phyloP scores from a whole-genome alignment of 2,888 invertebrate species.

The Heliconius ismenius region DNA sequence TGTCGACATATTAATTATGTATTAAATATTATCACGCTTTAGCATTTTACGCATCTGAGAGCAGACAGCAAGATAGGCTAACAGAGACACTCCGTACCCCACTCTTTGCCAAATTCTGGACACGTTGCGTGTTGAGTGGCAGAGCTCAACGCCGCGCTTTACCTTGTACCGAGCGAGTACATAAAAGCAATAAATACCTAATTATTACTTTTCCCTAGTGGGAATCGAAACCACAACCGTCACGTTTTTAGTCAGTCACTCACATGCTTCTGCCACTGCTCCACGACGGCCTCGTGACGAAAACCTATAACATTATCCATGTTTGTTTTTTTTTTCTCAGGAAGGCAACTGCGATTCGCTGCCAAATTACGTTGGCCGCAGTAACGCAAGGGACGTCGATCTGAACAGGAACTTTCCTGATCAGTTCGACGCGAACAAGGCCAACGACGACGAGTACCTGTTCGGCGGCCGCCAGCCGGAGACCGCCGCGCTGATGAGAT shows the following conservation, averaged over 20 bases:
- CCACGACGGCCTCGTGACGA: not conserved
- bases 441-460: slow-evolving; percentile 72
- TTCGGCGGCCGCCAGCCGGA: slow-evolving; percentile 89
- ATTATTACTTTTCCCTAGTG: not conserved
- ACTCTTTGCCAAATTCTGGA: not conserved
- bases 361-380: slow-evolving; percentile 85
- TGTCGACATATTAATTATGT: too few relatives aligned
- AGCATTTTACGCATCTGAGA: too few relatives aligned
- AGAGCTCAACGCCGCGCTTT: not conserved
- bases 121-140: not conserved
- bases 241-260: too few relatives aligned
- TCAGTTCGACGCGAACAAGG: slow-evolving; percentile 84
- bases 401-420: slow-evolving; percentile 97
- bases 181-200: too few relatives aligned
- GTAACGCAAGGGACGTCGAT: slow-evolving; percentile 91
- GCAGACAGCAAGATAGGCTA: too few relatives aligned
- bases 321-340: slow-evolving; percentile 64
- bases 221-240: not conserved
- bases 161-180: too few relatives aligned
- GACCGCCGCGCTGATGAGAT: slow-evolving; percentile 92
- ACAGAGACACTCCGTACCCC: too few relatives aligned
- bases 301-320: not conserved
- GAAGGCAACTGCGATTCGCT: slow-evolving; percentile 91
- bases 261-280: too few relatives aligned
- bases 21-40: too few relatives aligned